Evolutionary conservation across 2,888 invertebrate genomes (phyloP), one percentile per base, ranked within the genome.

Genomic region (Auanema freiburgensis): DNA sequence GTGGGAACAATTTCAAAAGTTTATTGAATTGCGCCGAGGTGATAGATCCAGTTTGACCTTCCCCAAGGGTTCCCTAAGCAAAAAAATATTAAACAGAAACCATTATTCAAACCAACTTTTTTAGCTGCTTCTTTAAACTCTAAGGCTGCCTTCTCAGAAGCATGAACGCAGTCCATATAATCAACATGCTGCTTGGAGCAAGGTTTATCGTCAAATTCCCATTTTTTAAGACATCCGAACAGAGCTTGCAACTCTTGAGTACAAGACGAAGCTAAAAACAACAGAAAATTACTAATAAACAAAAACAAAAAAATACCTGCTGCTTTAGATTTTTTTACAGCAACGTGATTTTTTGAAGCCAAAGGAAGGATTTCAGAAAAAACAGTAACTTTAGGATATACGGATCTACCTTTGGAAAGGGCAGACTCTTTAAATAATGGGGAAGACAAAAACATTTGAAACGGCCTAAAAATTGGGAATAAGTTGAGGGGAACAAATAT

Each of bases 171-270:
- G 40, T 73, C 70, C 74, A 73, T 78, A 63, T 79, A 81, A 11
- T 69, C 49, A 8, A 65, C 66, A 60, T 80, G 79, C 49, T 79
- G 74, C 52, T 71, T 72, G 1, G 60, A 59, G 55, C 82, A 82
- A 25, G 76, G 80, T 43, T 71, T 51, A 62, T 82, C 79, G 58
- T 82, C 82, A 56, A 74, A 81, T 55, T 82, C 82, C 79, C 80
- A 81, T 66, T 82, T 82, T 59, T 79, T 79, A 57, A 82, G 59
- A 55, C 82, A 82, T 25, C 77, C 74, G 60, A 82, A 82, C 50
- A 82, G 63, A 12, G 74, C 71, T 66, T 81, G 81, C 16, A 81
- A 63, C 62, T 82, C 81, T 67, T 79, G 78, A 16, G 79, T 79
- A 64, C 82, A 82, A 12, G 79, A 73, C 0, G 74, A 73, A 12